phyloP scores from a whole-genome alignment of 2,888 invertebrate species.

The Idaea dimidiata region DNA sequence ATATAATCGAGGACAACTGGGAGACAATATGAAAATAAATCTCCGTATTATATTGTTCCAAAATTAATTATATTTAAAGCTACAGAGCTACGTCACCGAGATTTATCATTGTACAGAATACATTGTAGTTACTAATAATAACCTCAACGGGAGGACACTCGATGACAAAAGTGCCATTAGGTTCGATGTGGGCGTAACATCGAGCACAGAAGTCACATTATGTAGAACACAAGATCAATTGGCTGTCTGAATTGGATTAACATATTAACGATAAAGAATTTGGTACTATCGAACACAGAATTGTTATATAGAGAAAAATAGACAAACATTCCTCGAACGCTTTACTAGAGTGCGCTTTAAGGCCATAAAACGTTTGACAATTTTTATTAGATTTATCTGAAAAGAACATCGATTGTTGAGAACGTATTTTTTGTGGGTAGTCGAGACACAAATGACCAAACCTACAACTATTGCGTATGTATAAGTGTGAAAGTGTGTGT shows the following conservation, averaged over 20 bases:
- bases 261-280: not conserved
- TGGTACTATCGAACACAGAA: not conserved
- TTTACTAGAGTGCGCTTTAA: not conserved
- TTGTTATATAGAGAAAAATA: not conserved
- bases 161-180: not conserved
- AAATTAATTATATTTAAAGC: not conserved
- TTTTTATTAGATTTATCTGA: too few species aligned
- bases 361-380: too few species aligned
- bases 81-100: not conserved
- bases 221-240: not conserved
- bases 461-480: too few species aligned
- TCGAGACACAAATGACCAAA: too few species aligned
- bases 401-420: too few species aligned
- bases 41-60: not conserved
- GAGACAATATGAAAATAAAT: too few species aligned
- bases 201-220: not conserved
- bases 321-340: not conserved
- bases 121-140: not conserved
- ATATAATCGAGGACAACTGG: too few species aligned
- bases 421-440: too few species aligned
- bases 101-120: not conserved
- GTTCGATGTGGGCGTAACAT: not conserved
- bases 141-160: not conserved
- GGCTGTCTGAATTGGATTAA: not conserved
- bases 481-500: too few species aligned